phyloP scores from a whole-genome alignment of 1,140 invertebrate genomes.

The Drosophila jambulina region DNA sequence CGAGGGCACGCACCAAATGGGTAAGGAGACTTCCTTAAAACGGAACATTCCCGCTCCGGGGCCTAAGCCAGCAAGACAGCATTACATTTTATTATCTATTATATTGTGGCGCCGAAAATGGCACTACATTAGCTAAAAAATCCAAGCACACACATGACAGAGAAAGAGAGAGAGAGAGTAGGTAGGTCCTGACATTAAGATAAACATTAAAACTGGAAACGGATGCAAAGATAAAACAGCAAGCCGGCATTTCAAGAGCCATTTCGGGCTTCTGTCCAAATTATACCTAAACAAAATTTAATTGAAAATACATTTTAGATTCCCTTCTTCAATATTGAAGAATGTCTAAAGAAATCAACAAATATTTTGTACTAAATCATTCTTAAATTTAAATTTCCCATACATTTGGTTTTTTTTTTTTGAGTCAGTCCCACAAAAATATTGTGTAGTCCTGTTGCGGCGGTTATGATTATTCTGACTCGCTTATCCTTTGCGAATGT shows the following conservation, averaged over 20 bases:
- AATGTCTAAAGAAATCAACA: background rate
- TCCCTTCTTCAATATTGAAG: background rate
- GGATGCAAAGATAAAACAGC: conserved; percentile 61
- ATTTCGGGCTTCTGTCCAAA: background rate
- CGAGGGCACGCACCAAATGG: conserved; percentile 60
- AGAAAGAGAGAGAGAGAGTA: background rate
- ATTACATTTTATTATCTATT: conserved; percentile 83
- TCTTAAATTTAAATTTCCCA: background rate
- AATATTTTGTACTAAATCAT: background rate
- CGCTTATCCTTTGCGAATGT: conserved; percentile 35
- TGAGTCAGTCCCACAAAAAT: background rate
- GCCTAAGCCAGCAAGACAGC: conserved; percentile 67
- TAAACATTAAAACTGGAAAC: conserved; percentile 83
- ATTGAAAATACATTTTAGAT: background rate
- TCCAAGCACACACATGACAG: conserved; percentile 35
- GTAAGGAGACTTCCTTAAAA: conserved; percentile 27
- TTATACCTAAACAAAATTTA: background rate
- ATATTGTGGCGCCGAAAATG: conserved; percentile 76
- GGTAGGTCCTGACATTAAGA: conserved; percentile 68
- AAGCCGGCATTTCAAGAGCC: conserved; percentile 49
- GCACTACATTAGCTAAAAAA: conserved; percentile 80
- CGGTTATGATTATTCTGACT: conserved; percentile 76
- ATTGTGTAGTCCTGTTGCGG: conserved; percentile 24
- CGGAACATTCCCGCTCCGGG: conserved; percentile 31
- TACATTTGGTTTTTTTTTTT: background rate